These are phyloP conservation scores for Solenodon paradoxus DNA, from an alignment of 2,113 vertebrate genomes.

Conservation along the genomic window DNA sequence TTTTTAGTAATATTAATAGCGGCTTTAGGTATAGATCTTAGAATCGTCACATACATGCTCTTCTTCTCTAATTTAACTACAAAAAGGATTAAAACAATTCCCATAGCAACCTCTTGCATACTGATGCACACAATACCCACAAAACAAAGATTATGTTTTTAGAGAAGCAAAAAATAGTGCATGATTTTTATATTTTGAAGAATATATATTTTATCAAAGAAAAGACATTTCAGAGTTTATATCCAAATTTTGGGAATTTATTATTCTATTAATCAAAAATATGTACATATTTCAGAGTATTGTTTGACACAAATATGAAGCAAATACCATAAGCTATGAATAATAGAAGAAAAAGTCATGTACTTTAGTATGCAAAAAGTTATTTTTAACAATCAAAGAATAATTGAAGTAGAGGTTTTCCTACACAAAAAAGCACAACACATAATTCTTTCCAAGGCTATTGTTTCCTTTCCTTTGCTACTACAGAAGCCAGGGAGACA, in stretches of 20 bases:
- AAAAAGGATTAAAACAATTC: conserved; percentile 68
- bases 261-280: conserved; percentile 25
- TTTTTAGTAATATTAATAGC: neutral
- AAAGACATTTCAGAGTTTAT: conserved; percentile 46
- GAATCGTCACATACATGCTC: conserved; percentile 24
- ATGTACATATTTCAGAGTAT: neutral
- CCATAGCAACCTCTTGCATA: conserved; percentile 53
- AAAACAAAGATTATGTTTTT: conserved; percentile 55
- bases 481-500: neutral
- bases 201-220: conserved; percentile 41
- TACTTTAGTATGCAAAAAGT: conserved; percentile 14
- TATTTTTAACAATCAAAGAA: neutral
- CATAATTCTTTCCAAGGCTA: neutral
- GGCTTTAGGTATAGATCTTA: conserved; percentile 41
- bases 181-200: conserved; percentile 53
- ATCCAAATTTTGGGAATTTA: conserved; percentile 55
- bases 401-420: neutral
- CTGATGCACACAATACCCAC: neutral
- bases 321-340: conserved; percentile 48
- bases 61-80: conserved; percentile 48
- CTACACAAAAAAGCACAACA: neutral
- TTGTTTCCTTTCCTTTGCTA: neutral
- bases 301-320: conserved; percentile 50
- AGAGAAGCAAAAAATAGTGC: conserved; percentile 53
- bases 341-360: neutral